Base-by-base conservation (phyloP, 2,888 invertebrate species). In the Leptinotarsa peninsularis region DNA sequence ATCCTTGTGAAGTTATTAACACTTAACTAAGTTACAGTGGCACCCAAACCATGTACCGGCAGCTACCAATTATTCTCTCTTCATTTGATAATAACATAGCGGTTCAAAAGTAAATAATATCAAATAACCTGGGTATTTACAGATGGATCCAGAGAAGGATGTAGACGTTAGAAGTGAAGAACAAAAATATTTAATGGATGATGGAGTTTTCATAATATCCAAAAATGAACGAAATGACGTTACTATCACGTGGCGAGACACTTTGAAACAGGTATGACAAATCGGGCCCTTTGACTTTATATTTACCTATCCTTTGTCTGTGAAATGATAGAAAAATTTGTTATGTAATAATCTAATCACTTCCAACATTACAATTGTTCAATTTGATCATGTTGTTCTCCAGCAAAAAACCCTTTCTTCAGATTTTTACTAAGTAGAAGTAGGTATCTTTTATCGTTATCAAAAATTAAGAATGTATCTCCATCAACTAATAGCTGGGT, bases 171-270 rank as follows among this genome's bases (percentile, higher is more conserved):
- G 18, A 49, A 49, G 60, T 49, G 74, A 72, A n/a, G 76, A 78
- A n/a, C 63, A 78, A 70, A 75, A 43, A n/a, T 54, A 23, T 52
- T 60, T 76, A 27, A 67, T 71, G 58, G 50, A 67, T 33, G 72
- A 75, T 14, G 50, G 10, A 17, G 67, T 70, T 21, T 75, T 72
- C 60, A 67, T 71, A 17, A 77, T 75, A 66, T 71, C 72, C 15
- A 66, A 56, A 21, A 71, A 43, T 50, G 67, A 63, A 18, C 66
- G 23, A 33, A 66, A 79, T 67, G n/a, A 67, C 27, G 33, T 72
- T 14, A 67, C 52, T 49, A 72, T 82, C 27, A 77, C 73, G 76
- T 82, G 82, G 82, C 79, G 60, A 18, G 81, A 82, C 71, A 76
- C 79, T 4, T 69, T 76, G 23, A 81, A 76, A 71, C 81, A 81